These are phyloP conservation scores for Pantherophis alleghaniensis DNA, from an alignment of 2,797 vertebrate genomes.

Conservation along the genomic window DNA sequence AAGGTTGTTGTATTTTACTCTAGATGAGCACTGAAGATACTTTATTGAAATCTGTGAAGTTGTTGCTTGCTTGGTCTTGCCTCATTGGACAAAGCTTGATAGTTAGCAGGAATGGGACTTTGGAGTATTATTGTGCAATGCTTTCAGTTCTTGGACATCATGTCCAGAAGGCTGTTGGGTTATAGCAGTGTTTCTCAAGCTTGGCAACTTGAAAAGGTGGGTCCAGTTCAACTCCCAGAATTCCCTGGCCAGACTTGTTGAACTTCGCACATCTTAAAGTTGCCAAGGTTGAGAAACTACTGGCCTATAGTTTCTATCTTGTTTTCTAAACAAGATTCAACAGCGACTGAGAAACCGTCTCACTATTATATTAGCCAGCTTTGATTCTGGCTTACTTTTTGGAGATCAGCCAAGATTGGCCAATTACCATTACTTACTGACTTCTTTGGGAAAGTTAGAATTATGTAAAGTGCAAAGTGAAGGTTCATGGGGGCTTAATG, in stretches of 20 bases:
- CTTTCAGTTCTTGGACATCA: background rate
- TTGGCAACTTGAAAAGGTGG: background rate
- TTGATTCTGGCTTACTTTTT: background rate
- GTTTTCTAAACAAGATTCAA: background rate
- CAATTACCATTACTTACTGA: background rate
- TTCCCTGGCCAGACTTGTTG: background rate
- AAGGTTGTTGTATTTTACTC: background rate
- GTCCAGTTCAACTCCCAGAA: background rate
- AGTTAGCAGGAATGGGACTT: background rate
- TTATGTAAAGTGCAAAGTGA: background rate
- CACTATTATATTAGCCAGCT: background rate
- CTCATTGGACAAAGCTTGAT: background rate
- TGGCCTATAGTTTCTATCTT: background rate
- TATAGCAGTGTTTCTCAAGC: background rate
- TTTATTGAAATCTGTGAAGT: background rate
- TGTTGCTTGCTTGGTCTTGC: background rate
- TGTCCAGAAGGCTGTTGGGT: background rate
- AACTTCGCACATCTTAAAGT: background rate
- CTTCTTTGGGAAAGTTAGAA: background rate
- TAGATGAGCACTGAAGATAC: background rate
- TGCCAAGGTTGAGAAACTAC: background rate
- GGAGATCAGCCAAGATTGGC: background rate
- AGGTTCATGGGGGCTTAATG: background rate
- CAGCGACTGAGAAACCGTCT: background rate
- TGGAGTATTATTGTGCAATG: background rate